phyloP scores from a whole-genome alignment of 2,797 vertebrate genomes.

The Apodemus agrarius region DNA sequence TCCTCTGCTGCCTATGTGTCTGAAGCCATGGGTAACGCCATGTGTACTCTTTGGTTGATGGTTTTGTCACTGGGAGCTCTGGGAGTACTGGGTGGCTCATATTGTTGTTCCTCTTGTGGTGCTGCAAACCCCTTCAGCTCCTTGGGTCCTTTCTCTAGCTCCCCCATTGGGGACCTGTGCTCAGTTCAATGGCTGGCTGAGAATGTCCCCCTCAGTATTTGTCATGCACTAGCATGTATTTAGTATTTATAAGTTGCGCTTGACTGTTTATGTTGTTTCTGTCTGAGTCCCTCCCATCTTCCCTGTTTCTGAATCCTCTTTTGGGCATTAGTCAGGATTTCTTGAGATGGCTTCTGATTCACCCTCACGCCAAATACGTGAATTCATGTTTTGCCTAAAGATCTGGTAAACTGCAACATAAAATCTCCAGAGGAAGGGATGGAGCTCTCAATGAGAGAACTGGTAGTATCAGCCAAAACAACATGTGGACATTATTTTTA shows the following conservation, averaged over 20 bases:
- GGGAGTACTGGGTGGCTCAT: too few relatives aligned
- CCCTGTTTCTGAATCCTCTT: neutral
- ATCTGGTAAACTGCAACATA: neutral
- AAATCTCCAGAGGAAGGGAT: neutral
- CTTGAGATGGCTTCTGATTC: neutral
- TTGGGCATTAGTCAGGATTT: neutral
- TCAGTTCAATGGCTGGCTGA: too few relatives aligned
- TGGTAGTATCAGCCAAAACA: neutral
- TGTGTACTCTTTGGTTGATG: too few relatives aligned
- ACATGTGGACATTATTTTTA: neutral
- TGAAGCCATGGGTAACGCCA: too few relatives aligned
- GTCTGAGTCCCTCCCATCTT: neutral
- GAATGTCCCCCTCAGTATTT: too few relatives aligned
- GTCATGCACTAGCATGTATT: too few relatives aligned
- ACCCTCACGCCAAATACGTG: neutral
- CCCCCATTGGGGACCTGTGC: too few relatives aligned
- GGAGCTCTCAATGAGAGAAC: conserved; percentile 11
- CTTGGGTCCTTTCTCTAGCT: too few relatives aligned
- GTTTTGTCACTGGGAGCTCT: too few relatives aligned
- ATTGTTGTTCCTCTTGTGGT: too few relatives aligned
- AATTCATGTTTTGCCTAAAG: neutral
- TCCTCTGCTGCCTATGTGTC: too few relatives aligned
- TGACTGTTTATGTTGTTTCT: conserved; percentile 12
- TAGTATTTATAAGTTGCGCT: neutral
- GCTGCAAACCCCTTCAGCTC: too few relatives aligned